These are phyloP conservation scores for Spinus pinus DNA, from an alignment of 2,797 vertebrate genomes.

Conservation along the genomic window DNA sequence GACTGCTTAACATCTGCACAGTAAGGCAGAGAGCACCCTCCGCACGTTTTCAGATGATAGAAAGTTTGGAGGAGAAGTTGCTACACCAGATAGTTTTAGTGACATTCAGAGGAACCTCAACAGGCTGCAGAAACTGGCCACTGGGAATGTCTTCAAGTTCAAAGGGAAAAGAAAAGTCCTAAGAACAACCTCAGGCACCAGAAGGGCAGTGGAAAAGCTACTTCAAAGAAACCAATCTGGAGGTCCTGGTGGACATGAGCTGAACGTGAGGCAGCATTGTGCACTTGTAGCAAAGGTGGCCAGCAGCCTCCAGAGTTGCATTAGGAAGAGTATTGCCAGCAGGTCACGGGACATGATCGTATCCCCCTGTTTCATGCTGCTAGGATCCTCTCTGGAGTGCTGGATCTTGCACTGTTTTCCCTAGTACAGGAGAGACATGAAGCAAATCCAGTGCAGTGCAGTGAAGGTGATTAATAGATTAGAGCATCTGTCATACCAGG, in stretches of 20 bases:
- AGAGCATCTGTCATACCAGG: neutral
- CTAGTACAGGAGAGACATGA: neutral
- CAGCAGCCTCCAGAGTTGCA: neutral
- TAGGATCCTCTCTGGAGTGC: neutral
- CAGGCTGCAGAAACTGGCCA: neutral
- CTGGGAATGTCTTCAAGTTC: neutral
- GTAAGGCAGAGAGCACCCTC: neutral
- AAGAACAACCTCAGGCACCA: neutral
- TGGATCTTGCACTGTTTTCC: neutral
- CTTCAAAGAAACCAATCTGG: neutral
- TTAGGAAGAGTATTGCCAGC: neutral
- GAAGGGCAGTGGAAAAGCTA: neutral
- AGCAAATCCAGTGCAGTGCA: neutral
- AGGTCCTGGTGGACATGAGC: neutral
- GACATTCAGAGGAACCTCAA: neutral
- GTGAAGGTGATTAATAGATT: neutral
- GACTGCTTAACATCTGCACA: neutral
- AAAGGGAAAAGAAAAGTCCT: neutral
- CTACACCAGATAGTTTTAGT: neutral
- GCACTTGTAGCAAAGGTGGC: neutral
- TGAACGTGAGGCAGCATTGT: neutral
- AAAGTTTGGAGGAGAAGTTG: neutral
- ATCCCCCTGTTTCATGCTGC: neutral
- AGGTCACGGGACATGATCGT: neutral
- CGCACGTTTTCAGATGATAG: fast-evolving